These are phyloP conservation scores for Formicarius rufipectus DNA, from an alignment of 2,113 vertebrate genomes.

Conservation along the genomic window DNA sequence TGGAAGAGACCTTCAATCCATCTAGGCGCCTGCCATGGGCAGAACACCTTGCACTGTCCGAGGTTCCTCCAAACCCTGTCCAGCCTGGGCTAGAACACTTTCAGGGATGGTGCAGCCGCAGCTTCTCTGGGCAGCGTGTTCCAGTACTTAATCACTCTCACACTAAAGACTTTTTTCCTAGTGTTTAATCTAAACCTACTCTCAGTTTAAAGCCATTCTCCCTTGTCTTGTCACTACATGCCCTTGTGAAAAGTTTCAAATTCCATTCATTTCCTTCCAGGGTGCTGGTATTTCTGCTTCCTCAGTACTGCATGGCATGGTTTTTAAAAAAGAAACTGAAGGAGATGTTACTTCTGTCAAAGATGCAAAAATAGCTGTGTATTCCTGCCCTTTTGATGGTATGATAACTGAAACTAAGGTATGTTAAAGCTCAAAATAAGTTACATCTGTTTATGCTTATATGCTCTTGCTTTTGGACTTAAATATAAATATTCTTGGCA, in stretches of 20 bases:
- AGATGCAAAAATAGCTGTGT: slow-evolving; percentile 93
- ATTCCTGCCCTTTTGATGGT: slow-evolving; percentile 96
- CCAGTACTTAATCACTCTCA: neutral
- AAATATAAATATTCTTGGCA: neutral
- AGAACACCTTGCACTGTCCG: neutral
- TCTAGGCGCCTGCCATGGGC: neutral
- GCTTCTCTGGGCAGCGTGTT: neutral
- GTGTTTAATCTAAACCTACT: neutral
- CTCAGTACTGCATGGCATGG: slow-evolving; percentile 94
- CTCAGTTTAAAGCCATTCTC: neutral
- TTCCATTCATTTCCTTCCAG: slow-evolving; percentile 66
- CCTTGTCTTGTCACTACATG: neutral
- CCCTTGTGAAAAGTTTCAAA: neutral
- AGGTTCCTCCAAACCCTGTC: neutral
- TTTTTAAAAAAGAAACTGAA: slow-evolving; percentile 97
- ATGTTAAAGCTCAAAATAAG: slow-evolving; percentile 36
- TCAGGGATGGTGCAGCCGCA: neutral
- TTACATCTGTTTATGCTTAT: neutral
- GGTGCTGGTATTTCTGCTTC: slow-evolving; percentile 89
- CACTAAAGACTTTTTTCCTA: neutral
- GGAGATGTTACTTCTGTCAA: slow-evolving; percentile 94
- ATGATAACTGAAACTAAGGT: slow-evolving; percentile 98
- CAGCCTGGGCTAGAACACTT: neutral
- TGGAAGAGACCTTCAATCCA: neutral
- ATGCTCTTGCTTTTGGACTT: slow-evolving; percentile 23